These are phyloP conservation scores for Platyrinchus mystaceus DNA, from an alignment of 2,797 vertebrate genomes.

Conservation along the genomic window DNA sequence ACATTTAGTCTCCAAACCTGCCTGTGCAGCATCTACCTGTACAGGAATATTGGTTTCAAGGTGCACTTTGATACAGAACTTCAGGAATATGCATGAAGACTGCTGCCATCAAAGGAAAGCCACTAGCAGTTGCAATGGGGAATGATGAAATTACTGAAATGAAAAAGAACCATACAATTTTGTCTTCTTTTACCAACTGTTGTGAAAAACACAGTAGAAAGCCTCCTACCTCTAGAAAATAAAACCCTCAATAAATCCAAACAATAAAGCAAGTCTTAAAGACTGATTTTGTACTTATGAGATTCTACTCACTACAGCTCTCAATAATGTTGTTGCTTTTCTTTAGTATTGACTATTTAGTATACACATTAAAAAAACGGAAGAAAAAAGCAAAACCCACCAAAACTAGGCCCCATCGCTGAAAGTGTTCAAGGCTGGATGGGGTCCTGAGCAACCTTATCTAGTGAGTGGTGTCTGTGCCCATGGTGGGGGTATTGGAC, in stretches of 20 bases:
- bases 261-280: neutral
- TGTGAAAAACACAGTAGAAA: neutral
- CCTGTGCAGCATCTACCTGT: neutral
- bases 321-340: neutral
- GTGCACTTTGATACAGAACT: neutral
- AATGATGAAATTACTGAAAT: constrained; percentile 1
- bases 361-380: neutral
- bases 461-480: too few relatives aligned
- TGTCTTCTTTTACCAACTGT: neutral
- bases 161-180: neutral
- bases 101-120: constrained; percentile 4
- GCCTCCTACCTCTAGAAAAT: neutral
- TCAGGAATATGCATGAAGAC: neutral
- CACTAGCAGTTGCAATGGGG: neutral
- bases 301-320: neutral
- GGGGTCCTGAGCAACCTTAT: neutral
- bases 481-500: neutral
- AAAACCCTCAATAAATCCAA: neutral
- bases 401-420: neutral
- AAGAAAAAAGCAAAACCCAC: neutral
- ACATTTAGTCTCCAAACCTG: neutral
- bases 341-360: neutral
- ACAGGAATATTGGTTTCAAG: neutral
- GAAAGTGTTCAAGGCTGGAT: neutral
- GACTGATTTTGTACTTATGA: neutral